Conservation (phyloP, 64 coral and sea anemone species). For the Montipora capricornis region DNA sequence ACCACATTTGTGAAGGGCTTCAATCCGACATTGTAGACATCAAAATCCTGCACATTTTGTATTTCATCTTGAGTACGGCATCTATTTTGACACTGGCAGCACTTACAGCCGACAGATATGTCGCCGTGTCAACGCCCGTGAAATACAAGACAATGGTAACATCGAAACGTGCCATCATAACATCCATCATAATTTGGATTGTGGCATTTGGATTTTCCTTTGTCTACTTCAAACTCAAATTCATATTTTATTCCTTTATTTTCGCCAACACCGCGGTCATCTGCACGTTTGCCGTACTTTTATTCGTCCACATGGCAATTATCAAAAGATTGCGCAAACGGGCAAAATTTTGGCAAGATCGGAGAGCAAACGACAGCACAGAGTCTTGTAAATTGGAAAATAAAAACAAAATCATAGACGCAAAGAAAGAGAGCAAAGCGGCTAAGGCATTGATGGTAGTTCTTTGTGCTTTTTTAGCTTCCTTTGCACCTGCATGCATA, state of each 20-base stretch:
- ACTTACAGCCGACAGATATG: conserved; percentile 71
- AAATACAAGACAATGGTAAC: conserved; percentile 71
- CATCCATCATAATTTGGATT: conserved; percentile 58
- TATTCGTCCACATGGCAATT: conserved; percentile 73
- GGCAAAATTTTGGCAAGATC: conserved; percentile 32
- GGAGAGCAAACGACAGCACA: not conserved
- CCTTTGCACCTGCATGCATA: conserved; percentile 68
- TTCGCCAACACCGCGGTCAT: conserved; percentile 76
- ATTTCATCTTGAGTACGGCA: conserved; percentile 72
- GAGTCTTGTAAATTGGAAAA: not conserved
- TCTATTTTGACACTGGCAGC: conserved; percentile 68
- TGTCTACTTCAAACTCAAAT: conserved; percentile 70
- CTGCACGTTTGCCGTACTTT: conserved; percentile 73
- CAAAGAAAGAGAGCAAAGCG: conserved; percentile 60
- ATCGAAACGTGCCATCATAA: conserved; percentile 54
- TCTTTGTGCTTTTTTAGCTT: conserved; percentile 65
- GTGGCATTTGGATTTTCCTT: conserved; percentile 46
- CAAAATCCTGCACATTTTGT: conserved; percentile 52
- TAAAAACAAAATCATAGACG: conserved; percentile 12
- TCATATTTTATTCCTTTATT: conserved; percentile 71
- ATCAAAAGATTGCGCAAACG: conserved; percentile 43
- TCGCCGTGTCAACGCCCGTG: conserved; percentile 67
- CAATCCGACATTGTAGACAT: conserved; percentile 50
- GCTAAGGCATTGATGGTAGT: conserved; percentile 67
- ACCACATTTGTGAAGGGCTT: conserved; percentile 64